Evolutionary conservation across 2,113 vertebrate genomes (phyloP), one percentile per base, ranked within the genome.

Genomic region (Uria lomvia): DNA sequence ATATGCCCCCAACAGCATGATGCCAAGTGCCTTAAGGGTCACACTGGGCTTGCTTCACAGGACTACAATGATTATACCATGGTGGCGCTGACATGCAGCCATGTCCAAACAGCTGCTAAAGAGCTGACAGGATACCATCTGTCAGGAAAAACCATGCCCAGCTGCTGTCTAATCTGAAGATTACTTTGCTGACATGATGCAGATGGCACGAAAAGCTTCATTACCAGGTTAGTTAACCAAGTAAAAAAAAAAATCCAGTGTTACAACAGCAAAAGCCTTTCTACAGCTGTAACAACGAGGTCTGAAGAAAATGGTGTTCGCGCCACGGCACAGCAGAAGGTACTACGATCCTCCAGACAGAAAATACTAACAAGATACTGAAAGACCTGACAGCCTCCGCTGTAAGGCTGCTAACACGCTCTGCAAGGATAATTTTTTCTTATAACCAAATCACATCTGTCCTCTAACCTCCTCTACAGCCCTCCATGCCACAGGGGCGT

Each of bases 41-140:
- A 96, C 9, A 18, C n/a, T 80, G 95, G 90, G 88, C 90, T 95
- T 75, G 66, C 95, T 97, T 96, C 95, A 95, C 67, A 90, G 92
- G 68, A 93, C 8, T 92, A 94, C 94, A 97, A 42, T 92, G 94
- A 96, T 95, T 94, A 89, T 96, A 97, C 96, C 95, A 90, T 65
- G 85, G 68, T 90, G 77, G 94, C 68, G 56, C 45, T 97, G 97
- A 97, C 93, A 97, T 50, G 71, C 74, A 88, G 92, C 96, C 97
- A 96, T 56, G 92, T 97, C 84, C 95, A 94, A 96, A 95, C 90
- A 98, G 98, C 95, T 97, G 97, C 92, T 71, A 91, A 97, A 90
- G 95, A 97, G 86, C 97, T 96, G 97, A 96, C 93, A 96, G 96
- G 79, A 97, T 74, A 43, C 97, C 98, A 98, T 98, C 97, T 98